Evolutionary conservation across 2,797 vertebrate genomes (phyloP).

Genomic region (Menidia menidia): DNA sequence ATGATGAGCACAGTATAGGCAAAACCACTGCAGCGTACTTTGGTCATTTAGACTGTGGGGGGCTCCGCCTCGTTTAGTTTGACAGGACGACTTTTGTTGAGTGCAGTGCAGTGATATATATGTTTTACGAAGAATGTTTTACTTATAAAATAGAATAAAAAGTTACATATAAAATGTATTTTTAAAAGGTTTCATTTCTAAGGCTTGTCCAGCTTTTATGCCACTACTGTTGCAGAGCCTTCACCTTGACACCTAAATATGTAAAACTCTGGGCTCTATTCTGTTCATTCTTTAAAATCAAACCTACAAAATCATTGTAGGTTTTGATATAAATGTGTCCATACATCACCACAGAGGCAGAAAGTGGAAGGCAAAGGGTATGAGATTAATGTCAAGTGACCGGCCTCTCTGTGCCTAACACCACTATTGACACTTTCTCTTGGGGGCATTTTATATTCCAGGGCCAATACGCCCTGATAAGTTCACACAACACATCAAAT

Average conservation of each 20-base stretch:
- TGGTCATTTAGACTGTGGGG: not conserved
- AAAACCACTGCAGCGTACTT: constrained; percentile 13
- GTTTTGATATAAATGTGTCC: constrained; percentile 39
- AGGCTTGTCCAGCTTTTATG: constrained; percentile 2
- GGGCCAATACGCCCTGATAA: constrained; percentile 50
- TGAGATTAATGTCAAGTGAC: constrained; percentile 49
- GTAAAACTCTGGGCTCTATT: constrained; percentile 12
- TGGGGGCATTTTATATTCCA: constrained; percentile 45
- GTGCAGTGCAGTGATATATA: constrained; percentile 28
- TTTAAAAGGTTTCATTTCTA: not conserved
- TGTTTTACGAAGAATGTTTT: too few species aligned
- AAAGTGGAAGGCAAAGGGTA: constrained; percentile 45
- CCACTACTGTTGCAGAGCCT: constrained; percentile 30
- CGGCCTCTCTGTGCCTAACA: constrained; percentile 49
- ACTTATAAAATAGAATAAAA: too few species aligned
- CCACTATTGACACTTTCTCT: constrained; percentile 49
- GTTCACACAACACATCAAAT: constrained; percentile 63
- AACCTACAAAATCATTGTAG: too few species aligned
- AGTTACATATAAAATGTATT: too few species aligned
- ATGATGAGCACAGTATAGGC: not conserved
- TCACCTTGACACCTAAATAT: constrained; percentile 20
- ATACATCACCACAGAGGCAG: constrained; percentile 19
- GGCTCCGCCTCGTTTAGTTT: constrained; percentile 12
- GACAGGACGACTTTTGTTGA: constrained; percentile 27
- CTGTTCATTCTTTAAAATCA: constrained; percentile 43